A percentile compares a stretch with the other conserved stretches of the same genome.
Conservation (phyloP, 1,140 invertebrate genomes). For the Stegodyphus mimosarum region DNA sequence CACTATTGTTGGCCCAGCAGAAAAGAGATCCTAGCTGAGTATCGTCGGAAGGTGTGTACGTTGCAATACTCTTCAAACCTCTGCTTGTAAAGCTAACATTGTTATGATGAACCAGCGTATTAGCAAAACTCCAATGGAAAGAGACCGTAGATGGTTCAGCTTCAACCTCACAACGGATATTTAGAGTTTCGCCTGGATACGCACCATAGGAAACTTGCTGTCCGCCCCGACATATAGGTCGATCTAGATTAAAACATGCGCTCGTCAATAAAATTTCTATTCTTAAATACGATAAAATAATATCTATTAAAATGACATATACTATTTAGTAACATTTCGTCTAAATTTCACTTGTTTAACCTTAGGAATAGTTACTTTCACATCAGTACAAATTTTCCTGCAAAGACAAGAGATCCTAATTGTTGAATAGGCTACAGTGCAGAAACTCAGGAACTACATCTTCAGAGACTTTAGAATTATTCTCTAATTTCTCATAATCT, state of each 20-base stretch:
- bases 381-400: too few relatives aligned
- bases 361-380: too few relatives aligned
- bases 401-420: too few relatives aligned
- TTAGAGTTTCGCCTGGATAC: constrained; percentile 79
- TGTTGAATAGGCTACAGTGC: too few relatives aligned
- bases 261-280: too few relatives aligned
- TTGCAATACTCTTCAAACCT: constrained; percentile 76
- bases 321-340: background rate
- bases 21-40: constrained; percentile 82
- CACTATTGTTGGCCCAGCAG: constrained; percentile 85
- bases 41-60: constrained; percentile 74
- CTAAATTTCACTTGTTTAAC: background rate
- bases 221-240: constrained; percentile 81
- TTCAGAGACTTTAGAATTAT: too few relatives aligned
- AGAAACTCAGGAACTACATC: too few relatives aligned
- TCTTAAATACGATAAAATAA: too few relatives aligned
- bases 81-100: constrained; percentile 67
- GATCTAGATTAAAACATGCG: constrained; percentile 73
- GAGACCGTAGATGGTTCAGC: constrained; percentile 80
- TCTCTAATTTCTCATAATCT: too few relatives aligned
- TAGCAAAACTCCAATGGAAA: constrained; percentile 91
- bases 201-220: constrained; percentile 84
- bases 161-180: constrained; percentile 83
- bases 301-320: background rate
- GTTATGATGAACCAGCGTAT: constrained; percentile 82